Evolutionary conservation across 2,113 vertebrate genomes (phyloP), one percentile per base, ranked within the genome.

Genomic region (Datnioides undecimradiatus): DNA sequence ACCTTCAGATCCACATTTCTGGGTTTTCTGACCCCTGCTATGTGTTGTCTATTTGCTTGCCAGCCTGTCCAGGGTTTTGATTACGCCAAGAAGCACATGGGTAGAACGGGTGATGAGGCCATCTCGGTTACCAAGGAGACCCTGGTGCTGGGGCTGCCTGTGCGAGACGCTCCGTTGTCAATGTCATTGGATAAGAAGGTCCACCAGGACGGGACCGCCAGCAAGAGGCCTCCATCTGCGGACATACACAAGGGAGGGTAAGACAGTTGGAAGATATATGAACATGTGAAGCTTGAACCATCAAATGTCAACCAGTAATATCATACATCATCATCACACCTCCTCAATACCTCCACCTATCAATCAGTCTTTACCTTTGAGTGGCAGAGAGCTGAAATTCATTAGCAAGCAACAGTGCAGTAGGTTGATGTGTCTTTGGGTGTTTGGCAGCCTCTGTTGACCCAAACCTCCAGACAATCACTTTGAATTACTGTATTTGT

Each of bases 51-150:
- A 76, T 41, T 52, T 0, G 14, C n/a, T 78, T 67, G 57, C 14
- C 92, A 99, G 98, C 98, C 98, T 8, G 98, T 99, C 27, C 97
- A 99, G 94, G 98, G 98, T 40, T 99, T 99, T 76, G 98, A 99
- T 89, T 99, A 99, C 16, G 98, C 98, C 88, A 99, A 99, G 92
- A 96, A 99, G 80, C 98, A 99, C 90, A 94, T 99, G 90, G 97
- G 98, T 27, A 97, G 97, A 73, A 94, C 96, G 49, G 97, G 97
- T 23, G 97, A 98, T 27, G 98, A 99, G 29, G 90, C 96, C 36
- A 77, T 96, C 57, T 96, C 98, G 1, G 95, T 98, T 49, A 98
- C 97, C 33, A 98, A 99, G 89, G 98, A 99, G 83, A 99, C 98
- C 0, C 96, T 98, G 3, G 95, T 96, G 52, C 90, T 98, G 60